A percentile compares a stretch with the other conserved stretches of the same genome.
These are phyloP conservation scores for Dryomyza anilis DNA, from an alignment of 2,888 invertebrate genomes.

Conservation along the genomic window DNA sequence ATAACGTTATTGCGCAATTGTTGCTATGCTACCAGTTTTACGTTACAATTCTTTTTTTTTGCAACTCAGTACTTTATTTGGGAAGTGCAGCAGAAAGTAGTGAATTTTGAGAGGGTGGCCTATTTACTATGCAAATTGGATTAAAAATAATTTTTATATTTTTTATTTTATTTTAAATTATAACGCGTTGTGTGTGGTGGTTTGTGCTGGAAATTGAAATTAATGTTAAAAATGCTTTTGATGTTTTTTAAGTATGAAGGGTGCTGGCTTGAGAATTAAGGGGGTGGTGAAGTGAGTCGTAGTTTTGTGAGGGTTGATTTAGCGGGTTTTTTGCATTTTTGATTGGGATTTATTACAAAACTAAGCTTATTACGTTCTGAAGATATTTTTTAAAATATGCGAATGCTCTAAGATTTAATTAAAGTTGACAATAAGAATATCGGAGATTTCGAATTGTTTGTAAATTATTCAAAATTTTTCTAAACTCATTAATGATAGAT, in stretches of 20 bases:
- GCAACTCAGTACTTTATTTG: too few relatives aligned
- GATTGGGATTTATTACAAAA: neutral
- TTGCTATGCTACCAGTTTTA: too few relatives aligned
- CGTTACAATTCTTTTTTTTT: neutral
- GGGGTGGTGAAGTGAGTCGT: neutral
- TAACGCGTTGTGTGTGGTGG: neutral
- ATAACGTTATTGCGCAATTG: neutral
- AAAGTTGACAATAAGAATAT: too few relatives aligned
- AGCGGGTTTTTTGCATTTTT: neutral
- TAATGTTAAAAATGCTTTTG: neutral
- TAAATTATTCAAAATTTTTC: too few relatives aligned
- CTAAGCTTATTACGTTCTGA: neutral
- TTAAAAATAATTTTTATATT: constrained; percentile 35
- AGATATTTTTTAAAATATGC: too few relatives aligned
- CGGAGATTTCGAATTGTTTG: too few relatives aligned
- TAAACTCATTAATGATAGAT: too few relatives aligned
- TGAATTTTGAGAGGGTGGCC: constrained; percentile 7
- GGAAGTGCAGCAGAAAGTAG: too few relatives aligned
- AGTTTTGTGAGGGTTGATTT: neutral
- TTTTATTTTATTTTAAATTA: neutral
- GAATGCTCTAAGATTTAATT: too few relatives aligned
- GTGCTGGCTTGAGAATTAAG: too few relatives aligned
- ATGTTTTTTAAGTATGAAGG: constrained; percentile 11
- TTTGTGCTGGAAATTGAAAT: neutral
- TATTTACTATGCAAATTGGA: constrained; percentile 38